These are phyloP conservation scores for Sphaerophoria taeniata DNA, from an alignment of 2,888 invertebrate genomes.

Conservation along the genomic window DNA sequence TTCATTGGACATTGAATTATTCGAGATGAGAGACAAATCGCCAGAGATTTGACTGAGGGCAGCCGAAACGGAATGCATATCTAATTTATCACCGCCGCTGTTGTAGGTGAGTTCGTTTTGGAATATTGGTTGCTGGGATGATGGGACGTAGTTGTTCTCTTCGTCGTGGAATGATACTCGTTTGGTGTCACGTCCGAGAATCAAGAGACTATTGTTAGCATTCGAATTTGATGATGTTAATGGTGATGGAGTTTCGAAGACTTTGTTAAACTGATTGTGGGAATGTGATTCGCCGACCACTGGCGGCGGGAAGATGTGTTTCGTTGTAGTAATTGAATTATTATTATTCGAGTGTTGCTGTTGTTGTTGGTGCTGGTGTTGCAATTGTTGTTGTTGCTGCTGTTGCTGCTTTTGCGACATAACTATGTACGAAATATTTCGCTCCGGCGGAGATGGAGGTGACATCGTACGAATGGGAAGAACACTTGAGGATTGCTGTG, in stretches of 20 bases:
- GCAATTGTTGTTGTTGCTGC: slow-evolving; percentile 84
- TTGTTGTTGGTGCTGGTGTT: slow-evolving; percentile 83
- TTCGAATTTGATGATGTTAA: slow-evolving; percentile 37
- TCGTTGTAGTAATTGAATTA: slow-evolving; percentile 37
- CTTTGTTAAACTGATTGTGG: slow-evolving; percentile 41
- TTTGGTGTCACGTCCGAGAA: slow-evolving; percentile 83
- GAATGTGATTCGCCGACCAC: slow-evolving; percentile 46
- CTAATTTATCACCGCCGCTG: slow-evolving; percentile 80
- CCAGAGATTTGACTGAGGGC: neutral
- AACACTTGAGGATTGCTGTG: slow-evolving; percentile 12
- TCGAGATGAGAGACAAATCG: too few species aligned
- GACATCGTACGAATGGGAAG: slow-evolving; percentile 75
- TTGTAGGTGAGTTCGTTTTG: slow-evolving; percentile 76
- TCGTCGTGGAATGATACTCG: slow-evolving; percentile 91
- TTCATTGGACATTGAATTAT: slow-evolving; percentile 88
- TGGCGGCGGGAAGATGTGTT: too few species aligned
- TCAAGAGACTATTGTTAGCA: slow-evolving; percentile 69
- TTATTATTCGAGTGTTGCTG: slow-evolving; percentile 77
- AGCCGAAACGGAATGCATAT: slow-evolving; percentile 80
- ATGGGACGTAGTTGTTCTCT: slow-evolving; percentile 81
- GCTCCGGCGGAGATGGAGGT: slow-evolving; percentile 92
- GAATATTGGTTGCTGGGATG: slow-evolving; percentile 75
- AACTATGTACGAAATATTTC: slow-evolving; percentile 93
- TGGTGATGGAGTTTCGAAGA: slow-evolving; percentile 57
- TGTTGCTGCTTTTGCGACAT: slow-evolving; percentile 89